Evolutionary conservation across 2,888 invertebrate genomes (phyloP), one percentile per base, ranked within the genome.

Genomic region (Tetropium fuscum): DNA sequence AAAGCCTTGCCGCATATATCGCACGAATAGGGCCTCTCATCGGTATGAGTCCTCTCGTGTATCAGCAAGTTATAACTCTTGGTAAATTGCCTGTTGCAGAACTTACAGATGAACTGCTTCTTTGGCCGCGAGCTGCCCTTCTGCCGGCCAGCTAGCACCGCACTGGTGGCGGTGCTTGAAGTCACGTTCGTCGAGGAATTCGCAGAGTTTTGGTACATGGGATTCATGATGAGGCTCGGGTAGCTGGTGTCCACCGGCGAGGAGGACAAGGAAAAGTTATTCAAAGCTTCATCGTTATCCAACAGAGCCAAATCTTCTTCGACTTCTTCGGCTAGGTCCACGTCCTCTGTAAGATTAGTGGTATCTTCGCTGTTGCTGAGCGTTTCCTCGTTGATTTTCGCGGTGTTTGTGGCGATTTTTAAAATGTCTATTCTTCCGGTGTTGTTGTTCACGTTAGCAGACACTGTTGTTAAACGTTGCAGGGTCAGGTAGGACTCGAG

Each of bases 1-100:
- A 98, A 98, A 8, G 97, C 96, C 83, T 98, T 98, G 60, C 95
- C 94, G 81, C 98, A 98, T 76, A 98, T 95, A 82, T 98, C 98
- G 84, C 98, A 98, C 49, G 95, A 94, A 81, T 97, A 98, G 0
- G 98, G 98, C 57, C 98, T 85, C 82, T 98, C 98, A 79, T 98
- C 97, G 3, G 98, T 98, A 79, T 98, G 98, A 1, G 98, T 98
- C 77, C 97, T 85, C 80, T 98, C 98, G 85, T 98, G 98, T 74
- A 98, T 98, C 71, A 98, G 86, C 77, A 98, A 85, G 83, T 98
- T 98, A 84, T 97, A 98, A 16, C 95, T 95, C 84, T 98, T 98
- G 63, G 98, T 98, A 83, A 98, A 98, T 80, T 98, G 96, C 11
- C 98, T 89, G 81, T 94, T 94, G 81, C 98, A 98, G 83, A 94